Evolutionary conservation across 2,888 invertebrate species (phyloP), one percentile per base, ranked within the genome.

Genomic region (Erebia epiphron): DNA sequence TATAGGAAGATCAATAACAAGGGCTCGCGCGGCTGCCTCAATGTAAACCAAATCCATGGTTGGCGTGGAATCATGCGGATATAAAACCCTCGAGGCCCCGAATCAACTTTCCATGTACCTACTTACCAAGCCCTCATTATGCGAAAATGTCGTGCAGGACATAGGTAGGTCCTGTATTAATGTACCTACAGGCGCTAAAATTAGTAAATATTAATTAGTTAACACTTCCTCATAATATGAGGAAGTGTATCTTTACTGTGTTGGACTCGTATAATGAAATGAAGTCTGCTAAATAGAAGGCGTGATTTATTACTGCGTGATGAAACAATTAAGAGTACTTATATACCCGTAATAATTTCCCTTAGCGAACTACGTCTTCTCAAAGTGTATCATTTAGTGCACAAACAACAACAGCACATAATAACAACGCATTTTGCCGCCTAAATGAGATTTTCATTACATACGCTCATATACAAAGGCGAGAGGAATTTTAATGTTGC

Each of bases 391-490:
- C 46, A 61, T 70, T 54, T 46, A 65, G 60, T 67, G 66, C 67
- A 74, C 71, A 26, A 66, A 66, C 61, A 65, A 65, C 63, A 75
- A 66, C 68, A 49, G 61, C 65, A 60, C 68, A 69, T 69, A 71
- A 72, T 68, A 74, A 73, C 69, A 73, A 74, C 65, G 63, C 69
- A 67, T 75, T 74, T 66, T 58, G 71, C 64, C 58, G 66, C 69
- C 72, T 16, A 64, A 76, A 75, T 74, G 75, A 75, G 77, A 75
- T 75, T 75, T 78, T 76, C 75, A 78, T 78, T 76, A 76, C 69
- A 68, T 69, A 72, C 69, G 63, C 72, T 71, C 73, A 70, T 72
- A 76, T 75, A 75, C 74, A 76, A 76, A 75, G 69, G 69, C 71
- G 66, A 49, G 66, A 52, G 67, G 67, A 71, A 73, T 70, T 74